Evolutionary conservation across 2,888 invertebrate species (phyloP).

Genomic region (Ennomos fuscantarius): DNA sequence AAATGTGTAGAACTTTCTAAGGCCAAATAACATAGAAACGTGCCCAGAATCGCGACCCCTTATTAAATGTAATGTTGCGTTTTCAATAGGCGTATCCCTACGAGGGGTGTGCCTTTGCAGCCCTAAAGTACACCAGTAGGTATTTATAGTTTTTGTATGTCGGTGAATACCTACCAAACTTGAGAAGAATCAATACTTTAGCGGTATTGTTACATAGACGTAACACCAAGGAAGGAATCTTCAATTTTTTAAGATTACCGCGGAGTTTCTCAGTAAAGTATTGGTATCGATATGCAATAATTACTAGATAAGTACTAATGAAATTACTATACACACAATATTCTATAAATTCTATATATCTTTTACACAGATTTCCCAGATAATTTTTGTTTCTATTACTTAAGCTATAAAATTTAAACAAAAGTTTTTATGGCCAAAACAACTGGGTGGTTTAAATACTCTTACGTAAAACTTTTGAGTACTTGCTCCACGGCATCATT

Average conservation of each 20-base stretch:
- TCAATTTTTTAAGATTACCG: too few relatives aligned
- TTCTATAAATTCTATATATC: too few relatives aligned
- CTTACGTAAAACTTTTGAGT: too few relatives aligned
- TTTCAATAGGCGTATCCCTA: conserved; percentile 59
- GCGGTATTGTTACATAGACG: not conserved
- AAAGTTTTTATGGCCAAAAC: too few relatives aligned
- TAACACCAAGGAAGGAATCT: too few relatives aligned
- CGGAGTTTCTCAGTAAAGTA: too few relatives aligned
- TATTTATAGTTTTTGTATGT: conserved; percentile 40
- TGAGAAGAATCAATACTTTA: conserved; percentile 22
- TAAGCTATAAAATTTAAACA: too few relatives aligned
- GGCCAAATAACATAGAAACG: conserved; percentile 11
- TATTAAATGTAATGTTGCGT: conserved; percentile 31
- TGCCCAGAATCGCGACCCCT: conserved; percentile 20
- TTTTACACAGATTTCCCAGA: not conserved
- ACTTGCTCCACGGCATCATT: conserved; percentile 13
- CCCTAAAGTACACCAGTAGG: conserved; percentile 52
- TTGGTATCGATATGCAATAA: too few relatives aligned
- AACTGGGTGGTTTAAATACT: too few relatives aligned
- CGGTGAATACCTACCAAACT: conserved; percentile 22
- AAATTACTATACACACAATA: too few relatives aligned
- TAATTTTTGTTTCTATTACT: not conserved
- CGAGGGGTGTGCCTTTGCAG: conserved; percentile 60
- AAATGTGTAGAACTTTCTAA: conserved; percentile 22
- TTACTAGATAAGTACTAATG: too few relatives aligned